A percentile compares a stretch with the other conserved stretches of the same genome.
Conservation (phyloP, 1,140 invertebrate genomes). For the Nephila pilipes region DNA sequence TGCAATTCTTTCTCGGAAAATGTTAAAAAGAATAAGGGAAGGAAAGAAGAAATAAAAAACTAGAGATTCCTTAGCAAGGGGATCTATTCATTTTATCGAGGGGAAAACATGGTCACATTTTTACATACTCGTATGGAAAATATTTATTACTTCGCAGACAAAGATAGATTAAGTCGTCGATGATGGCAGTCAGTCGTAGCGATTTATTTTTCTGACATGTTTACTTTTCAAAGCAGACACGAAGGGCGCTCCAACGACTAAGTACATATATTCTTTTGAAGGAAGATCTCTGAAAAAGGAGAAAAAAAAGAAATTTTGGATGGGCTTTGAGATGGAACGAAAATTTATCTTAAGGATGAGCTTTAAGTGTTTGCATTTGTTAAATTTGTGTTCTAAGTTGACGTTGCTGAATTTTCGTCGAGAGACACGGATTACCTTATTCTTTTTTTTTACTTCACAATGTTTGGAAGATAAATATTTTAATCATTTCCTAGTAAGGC, state of each 20-base stretch:
- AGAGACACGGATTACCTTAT: background rate
- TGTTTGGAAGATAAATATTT: background rate
- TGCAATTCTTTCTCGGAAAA: background rate
- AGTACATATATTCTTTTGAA: slow-evolving; percentile 20
- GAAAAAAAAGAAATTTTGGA: background rate
- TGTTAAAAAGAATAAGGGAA: no score
- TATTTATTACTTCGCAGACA: slow-evolving; percentile 20
- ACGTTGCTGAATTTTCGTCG: background rate
- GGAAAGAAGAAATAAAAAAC: background rate
- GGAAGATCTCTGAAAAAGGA: background rate
- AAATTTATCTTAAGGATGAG: slow-evolving; percentile 17
- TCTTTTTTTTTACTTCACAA: background rate
- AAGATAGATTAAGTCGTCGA: background rate
- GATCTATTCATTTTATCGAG: background rate
- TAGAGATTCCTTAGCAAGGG: background rate
- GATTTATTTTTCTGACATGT: background rate
- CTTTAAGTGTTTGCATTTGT: slow-evolving; percentile 31
- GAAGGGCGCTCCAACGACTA: background rate
- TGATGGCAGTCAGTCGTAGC: background rate
- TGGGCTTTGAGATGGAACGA: background rate
- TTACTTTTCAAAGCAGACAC: background rate
- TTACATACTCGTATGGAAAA: background rate
- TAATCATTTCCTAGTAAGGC: background rate
- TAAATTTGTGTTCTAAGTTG: background rate
- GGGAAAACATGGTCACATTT: background rate